Evolutionary conservation across 2,888 invertebrate genomes (phyloP), one percentile per base, ranked within the genome.

Genomic region (Campopleginae sp.): DNA sequence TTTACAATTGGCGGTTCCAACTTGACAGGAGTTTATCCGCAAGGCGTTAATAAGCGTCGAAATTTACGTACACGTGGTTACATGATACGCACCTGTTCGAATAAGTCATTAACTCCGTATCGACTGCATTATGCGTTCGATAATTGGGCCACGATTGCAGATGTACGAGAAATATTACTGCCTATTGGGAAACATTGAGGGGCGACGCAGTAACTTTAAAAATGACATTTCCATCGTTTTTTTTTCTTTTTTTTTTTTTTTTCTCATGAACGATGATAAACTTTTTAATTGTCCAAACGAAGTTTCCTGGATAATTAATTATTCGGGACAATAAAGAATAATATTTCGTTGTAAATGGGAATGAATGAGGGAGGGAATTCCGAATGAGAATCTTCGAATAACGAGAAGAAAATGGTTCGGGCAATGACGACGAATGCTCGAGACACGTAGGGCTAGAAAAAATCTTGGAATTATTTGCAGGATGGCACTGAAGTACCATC

Each of bases 401-500:
- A 10, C 27, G 54, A 27, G 19, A 14, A 27, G 27, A 58, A 42
- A 23, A 38, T 38, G 4, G 2, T 42, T 6, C 14, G 46, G 8
- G 8, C 12, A n/a, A n/a, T n/a, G n/a, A 12, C 38, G 38, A 19
- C 54, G 23, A 58, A 12, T 58, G 1, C 23, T 27, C 23, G 54
- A 58, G 14, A 27, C 23, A 58, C 23, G 23, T 54, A 23, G 10
- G 10, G 19, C 19, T 8, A 54, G 19, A 51, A 51, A 23, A 23
- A 10, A 7, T 54, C 19, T 23, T 10, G 54, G 31, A 42, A 23
- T 51, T 80, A 66, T 72, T 48, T 19, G 31, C n/a, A 46, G n/a
- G 10, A 42, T 42, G 63, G n/a, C 14, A n/a, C 54, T 23, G 46
- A 31, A 54, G 19, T 46, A 54, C 38, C 81, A 82, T 85, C 85